These are phyloP conservation scores for Plumapathes pennacea DNA, from an alignment of 92 coral and sea anemone genomes.

Conservation along the genomic window DNA sequence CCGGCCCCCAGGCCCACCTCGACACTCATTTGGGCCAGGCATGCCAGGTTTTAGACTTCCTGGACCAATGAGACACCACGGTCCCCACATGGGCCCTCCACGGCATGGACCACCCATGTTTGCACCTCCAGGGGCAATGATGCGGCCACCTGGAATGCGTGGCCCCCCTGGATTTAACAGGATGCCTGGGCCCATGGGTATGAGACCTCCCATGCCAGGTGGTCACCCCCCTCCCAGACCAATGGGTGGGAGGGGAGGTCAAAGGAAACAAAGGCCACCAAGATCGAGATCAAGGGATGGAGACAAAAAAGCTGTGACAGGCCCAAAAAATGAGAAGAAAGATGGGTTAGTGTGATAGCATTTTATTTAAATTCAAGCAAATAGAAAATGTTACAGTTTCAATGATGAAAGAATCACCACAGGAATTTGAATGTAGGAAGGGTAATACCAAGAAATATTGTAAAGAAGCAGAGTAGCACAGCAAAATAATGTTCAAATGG, in stretches of 20 bases:
- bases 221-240: slow-evolving; percentile 44
- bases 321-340: too few relatives aligned
- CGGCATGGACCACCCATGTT: slow-evolving; percentile 22
- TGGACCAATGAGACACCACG: slow-evolving; percentile 61
- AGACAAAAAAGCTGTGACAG: not conserved
- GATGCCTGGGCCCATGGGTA: slow-evolving; percentile 50
- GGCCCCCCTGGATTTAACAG: slow-evolving; percentile 51
- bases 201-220: slow-evolving; percentile 50
- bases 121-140: slow-evolving; percentile 67
- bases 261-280: too few relatives aligned
- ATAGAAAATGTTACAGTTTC: too few relatives aligned
- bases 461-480: too few relatives aligned
- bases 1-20: slow-evolving; percentile 61
- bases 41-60: slow-evolving; percentile 67
- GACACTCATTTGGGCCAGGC: slow-evolving; percentile 67
- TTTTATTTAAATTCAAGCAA: too few relatives aligned
- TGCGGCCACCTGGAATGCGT: slow-evolving; percentile 63
- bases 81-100: slow-evolving; percentile 50
- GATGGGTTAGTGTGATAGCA: too few relatives aligned
- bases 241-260: slow-evolving; percentile 41
- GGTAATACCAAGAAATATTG: too few relatives aligned
- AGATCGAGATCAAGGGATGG: too few relatives aligned
- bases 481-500: too few relatives aligned
- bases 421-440: too few relatives aligned
- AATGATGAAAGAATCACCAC: too few relatives aligned